These are phyloP conservation scores for Passer montanus DNA, from an alignment of 2,113 vertebrate genomes.

Conservation along the genomic window DNA sequence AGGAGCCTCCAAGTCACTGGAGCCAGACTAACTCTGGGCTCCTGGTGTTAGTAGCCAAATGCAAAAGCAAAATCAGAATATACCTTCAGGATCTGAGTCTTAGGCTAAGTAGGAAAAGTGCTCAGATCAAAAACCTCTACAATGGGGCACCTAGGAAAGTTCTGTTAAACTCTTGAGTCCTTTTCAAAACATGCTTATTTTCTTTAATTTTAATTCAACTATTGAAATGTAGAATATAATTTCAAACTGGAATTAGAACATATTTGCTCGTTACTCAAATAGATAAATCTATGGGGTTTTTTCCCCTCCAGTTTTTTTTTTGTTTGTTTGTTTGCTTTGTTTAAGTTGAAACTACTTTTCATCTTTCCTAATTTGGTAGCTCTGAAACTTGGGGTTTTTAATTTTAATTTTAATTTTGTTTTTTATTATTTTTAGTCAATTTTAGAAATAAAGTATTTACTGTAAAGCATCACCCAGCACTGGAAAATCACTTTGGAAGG, in stretches of 20 bases:
- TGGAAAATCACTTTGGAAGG: background rate
- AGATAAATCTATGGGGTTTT: background rate
- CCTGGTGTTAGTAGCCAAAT: background rate
- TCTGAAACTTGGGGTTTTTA: background rate
- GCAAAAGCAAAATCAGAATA: background rate
- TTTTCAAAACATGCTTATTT: background rate
- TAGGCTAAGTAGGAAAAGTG: background rate
- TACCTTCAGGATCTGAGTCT: background rate
- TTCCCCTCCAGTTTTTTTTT: no score
- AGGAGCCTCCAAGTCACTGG: background rate
- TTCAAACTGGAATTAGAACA: background rate
- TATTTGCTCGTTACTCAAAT: background rate
- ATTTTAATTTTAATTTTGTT: no score
- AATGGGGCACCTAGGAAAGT: background rate
- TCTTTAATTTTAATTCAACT: background rate
- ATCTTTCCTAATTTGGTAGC: background rate
- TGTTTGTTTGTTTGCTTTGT: background rate
- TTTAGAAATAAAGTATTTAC: background rate
- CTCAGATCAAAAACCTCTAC: background rate
- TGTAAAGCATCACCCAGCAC: background rate
- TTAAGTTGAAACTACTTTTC: background rate
- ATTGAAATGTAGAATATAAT: background rate
- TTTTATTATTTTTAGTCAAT: background rate
- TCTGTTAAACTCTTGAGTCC: background rate
- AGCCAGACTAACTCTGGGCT: constrained; percentile 1